Conservation (phyloP, 1,140 invertebrate genomes). For the Solen grandis region DNA sequence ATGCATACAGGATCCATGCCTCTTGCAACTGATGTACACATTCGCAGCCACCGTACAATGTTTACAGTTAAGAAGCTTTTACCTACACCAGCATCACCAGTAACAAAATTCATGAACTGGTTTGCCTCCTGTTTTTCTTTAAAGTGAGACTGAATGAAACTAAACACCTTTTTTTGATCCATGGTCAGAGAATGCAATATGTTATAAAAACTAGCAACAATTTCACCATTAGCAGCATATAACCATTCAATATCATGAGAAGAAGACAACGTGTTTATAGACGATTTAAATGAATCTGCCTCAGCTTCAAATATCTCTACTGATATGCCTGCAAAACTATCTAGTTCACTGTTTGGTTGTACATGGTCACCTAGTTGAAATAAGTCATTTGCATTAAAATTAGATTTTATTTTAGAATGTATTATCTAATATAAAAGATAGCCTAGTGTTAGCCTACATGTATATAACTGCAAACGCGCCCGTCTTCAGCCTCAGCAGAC, state of each 20-base stretch:
- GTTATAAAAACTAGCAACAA: no score
- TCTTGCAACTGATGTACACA: neutral
- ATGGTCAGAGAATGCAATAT: neutral
- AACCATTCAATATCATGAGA: neutral
- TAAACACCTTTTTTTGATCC: neutral
- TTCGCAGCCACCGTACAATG: neutral
- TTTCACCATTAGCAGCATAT: no score
- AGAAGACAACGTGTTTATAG: neutral
- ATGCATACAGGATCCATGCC: neutral
- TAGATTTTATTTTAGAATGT: no score
- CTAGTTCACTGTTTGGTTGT: neutral
- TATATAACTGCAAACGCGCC: no score
- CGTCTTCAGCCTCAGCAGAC: no score
- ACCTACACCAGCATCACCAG: slow-evolving; percentile 25
- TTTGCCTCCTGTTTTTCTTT: neutral
- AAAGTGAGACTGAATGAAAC: neutral
- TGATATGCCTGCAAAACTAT: neutral
- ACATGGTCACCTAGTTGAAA: neutral
- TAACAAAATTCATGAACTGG: neutral
- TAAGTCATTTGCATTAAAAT: neutral
- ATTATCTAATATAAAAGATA: no score
- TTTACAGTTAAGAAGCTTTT: slow-evolving; percentile 14
- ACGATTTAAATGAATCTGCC: neutral
- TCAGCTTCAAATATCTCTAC: neutral
- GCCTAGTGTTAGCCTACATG: no score